phyloP scores from a whole-genome alignment of 1,140 invertebrate species.

The Drosophila azteca region DNA sequence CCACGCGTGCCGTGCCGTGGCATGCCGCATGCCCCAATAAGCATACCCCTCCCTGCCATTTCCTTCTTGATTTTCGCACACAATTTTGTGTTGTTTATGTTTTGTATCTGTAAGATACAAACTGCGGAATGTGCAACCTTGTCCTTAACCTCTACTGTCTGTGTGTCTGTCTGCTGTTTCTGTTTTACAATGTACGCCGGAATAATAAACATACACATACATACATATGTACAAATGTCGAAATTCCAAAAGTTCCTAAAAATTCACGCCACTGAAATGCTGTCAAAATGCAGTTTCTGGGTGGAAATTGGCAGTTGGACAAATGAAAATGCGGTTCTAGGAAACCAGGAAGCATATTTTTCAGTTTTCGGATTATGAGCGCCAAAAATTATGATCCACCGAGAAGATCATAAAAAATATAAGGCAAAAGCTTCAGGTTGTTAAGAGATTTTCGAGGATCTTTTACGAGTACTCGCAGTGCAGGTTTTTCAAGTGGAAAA shows the following conservation, averaged over 20 bases:
- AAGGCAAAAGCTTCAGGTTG: too few relatives aligned
- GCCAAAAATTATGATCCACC: too few relatives aligned
- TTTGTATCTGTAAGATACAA: conserved; percentile 51
- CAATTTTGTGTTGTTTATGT: conserved; percentile 69
- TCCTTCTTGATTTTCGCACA: conserved; percentile 17
- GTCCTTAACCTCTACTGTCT: conserved; percentile 60
- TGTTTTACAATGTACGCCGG: conserved; percentile 49
- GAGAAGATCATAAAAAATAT: too few relatives aligned
- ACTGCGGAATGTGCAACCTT: conserved; percentile 72
- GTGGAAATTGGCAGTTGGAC: too few relatives aligned
- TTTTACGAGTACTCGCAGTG: too few relatives aligned
- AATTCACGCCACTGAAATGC: conserved; percentile 1
- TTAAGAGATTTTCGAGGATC: too few relatives aligned
- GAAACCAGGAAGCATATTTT: too few relatives aligned
- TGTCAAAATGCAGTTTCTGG: conserved; percentile 34
- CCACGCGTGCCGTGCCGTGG: conserved; percentile 37
- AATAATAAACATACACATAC: conserved; percentile 46
- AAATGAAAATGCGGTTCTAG: too few relatives aligned
- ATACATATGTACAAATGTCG: background rate
- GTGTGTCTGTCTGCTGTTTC: conserved; percentile 28
- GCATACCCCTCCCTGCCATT: background rate
- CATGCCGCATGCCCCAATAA: conserved; percentile 10
- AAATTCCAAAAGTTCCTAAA: conserved; percentile 19
- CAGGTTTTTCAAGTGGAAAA: too few relatives aligned
- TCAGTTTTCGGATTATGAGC: too few relatives aligned